A percentile compares a stretch with the other conserved stretches of the same genome.
These are phyloP conservation scores for Metacarcinus magister DNA, from an alignment of 2,888 invertebrate species.

Conservation along the genomic window DNA sequence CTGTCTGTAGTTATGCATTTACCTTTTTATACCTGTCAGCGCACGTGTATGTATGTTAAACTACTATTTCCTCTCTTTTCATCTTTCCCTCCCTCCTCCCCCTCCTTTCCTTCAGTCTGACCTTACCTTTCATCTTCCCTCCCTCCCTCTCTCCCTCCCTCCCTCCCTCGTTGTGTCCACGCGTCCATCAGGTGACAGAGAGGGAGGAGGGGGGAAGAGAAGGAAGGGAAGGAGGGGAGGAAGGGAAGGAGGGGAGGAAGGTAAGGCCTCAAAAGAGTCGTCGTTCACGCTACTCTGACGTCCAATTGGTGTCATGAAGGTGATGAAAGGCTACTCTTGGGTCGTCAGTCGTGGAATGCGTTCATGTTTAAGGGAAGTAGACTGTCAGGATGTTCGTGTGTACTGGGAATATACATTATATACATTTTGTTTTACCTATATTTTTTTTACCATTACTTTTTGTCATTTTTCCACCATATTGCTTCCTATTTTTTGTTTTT, in stretches of 20 bases:
- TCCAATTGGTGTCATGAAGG: background rate
- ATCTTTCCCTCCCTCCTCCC: too few species aligned
- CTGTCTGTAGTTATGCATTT: background rate
- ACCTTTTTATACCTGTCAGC: background rate
- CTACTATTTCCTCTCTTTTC: background rate
- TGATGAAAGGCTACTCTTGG: conserved; percentile 10
- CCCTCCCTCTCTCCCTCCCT: background rate
- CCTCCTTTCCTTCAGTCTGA: background rate
- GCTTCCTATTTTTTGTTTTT: background rate
- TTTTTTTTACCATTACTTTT: background rate
- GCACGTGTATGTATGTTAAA: background rate
- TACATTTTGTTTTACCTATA: background rate
- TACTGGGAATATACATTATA: background rate
- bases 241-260: background rate
- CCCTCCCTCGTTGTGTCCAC: background rate
- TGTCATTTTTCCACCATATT: background rate
- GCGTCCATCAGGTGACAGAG: background rate
- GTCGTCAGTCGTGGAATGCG: background rate
- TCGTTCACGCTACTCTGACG: background rate
- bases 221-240: background rate
- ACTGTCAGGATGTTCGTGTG: background rate
- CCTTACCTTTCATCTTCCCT: too few species aligned
- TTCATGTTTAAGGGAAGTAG: background rate
- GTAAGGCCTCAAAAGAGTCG: background rate
- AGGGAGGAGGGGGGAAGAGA: background rate